Evolutionary conservation across 1,140 invertebrate genomes (phyloP).

Genomic region (Daktulosphaira vitifoliae): DNA sequence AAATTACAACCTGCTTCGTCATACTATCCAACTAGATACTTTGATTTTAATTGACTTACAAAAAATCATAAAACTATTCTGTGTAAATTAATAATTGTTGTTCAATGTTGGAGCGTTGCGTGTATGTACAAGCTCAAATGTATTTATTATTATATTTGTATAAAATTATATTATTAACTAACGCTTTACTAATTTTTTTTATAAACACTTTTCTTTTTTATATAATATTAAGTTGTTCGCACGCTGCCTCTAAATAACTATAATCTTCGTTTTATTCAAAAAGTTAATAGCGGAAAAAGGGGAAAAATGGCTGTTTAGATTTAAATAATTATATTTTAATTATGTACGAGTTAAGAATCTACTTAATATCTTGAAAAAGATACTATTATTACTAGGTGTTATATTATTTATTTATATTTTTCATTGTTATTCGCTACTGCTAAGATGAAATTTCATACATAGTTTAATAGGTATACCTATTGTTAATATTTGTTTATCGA

Average conservation of each 20-base stretch:
- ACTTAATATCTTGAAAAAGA: background rate
- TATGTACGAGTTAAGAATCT: background rate
- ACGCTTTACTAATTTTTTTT: slow-evolving; percentile 25
- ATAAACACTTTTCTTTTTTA: background rate
- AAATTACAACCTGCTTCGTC: no score
- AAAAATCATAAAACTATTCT: no score
- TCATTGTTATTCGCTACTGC: slow-evolving; percentile 12
- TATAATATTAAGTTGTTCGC: background rate
- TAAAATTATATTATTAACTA: no score
- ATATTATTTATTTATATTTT: slow-evolving; percentile 11
- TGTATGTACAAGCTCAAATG: no score
- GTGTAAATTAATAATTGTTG: no score
- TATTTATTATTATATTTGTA: no score
- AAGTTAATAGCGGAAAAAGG: background rate
- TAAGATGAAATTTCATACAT: background rate
- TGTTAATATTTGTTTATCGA: slow-evolving; percentile 9
- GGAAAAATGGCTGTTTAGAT: slow-evolving; percentile 24
- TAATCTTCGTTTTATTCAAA: background rate
- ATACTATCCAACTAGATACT: no score
- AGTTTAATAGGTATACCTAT: background rate
- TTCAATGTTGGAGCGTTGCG: no score
- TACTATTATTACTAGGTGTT: background rate
- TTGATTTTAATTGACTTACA: no score
- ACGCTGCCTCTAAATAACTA: slow-evolving; percentile 5
- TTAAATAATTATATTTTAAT: background rate